phyloP scores from a whole-genome alignment of 2,888 invertebrate genomes.

The Pristionchus japonicus region DNA sequence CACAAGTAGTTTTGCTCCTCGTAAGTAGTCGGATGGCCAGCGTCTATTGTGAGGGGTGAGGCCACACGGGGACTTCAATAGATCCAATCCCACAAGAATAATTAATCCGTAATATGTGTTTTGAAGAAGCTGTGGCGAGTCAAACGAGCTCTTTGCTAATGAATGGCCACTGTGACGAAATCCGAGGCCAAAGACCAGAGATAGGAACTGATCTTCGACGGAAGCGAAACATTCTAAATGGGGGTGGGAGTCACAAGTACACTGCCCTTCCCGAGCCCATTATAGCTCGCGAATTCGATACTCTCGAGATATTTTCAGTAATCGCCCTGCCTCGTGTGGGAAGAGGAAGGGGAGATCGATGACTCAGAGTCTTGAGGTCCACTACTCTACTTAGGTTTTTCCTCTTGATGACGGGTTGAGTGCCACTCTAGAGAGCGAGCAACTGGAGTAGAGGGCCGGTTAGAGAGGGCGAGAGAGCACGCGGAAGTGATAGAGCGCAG shows the following conservation, averaged over 20 bases:
- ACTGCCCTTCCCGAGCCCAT: not conserved
- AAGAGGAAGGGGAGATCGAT: slow-evolving; percentile 1
- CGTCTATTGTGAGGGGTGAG: no score
- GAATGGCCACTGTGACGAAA: not conserved
- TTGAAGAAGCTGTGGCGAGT: no score
- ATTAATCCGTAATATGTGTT: no score
- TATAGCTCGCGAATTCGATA: not conserved
- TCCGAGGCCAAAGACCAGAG: not conserved
- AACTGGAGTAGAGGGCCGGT: no score
- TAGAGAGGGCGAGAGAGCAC: not conserved
- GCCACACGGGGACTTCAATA: no score
- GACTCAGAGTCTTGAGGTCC: slow-evolving; percentile 4
- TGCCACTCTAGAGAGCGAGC: not conserved
- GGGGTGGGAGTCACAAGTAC: not conserved
- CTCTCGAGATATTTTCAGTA: not conserved
- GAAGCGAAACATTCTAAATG: no score
- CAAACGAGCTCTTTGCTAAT: not conserved
- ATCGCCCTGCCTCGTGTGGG: not conserved
- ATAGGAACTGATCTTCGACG: no score
- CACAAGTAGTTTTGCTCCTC: no score
- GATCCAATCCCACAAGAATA: no score
- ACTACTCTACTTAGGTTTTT: not conserved
- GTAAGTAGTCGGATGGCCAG: no score
- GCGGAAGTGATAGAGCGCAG: not conserved
- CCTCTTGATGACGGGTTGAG: not conserved